These are phyloP conservation scores for Sclerodermus sp. DNA, from an alignment of 2,888 invertebrate species.

Conservation along the genomic window DNA sequence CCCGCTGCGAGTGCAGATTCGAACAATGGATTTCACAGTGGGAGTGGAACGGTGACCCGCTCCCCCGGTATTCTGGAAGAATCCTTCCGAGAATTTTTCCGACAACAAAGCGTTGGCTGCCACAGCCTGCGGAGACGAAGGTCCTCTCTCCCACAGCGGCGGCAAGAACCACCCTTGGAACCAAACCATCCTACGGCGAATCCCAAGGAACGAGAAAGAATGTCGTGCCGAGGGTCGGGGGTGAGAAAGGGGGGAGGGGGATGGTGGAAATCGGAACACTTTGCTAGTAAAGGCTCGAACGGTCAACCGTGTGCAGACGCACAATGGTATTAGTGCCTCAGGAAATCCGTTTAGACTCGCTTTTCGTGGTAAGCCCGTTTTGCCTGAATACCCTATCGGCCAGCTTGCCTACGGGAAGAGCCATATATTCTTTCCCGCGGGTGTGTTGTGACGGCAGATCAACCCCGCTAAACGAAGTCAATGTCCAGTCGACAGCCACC, in stretches of 20 bases:
- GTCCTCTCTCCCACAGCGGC: slow-evolving; percentile 23
- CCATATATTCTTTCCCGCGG: slow-evolving; percentile 5
- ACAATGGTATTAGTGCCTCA: slow-evolving; percentile 50
- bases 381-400: slow-evolving; percentile 4
- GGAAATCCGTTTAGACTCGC: slow-evolving; percentile 50
- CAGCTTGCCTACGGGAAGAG: slow-evolving; percentile 5
- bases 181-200: no score
- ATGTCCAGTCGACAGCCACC: slow-evolving; percentile 3
- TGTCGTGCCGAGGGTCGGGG: slow-evolving; percentile 5
- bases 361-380: slow-evolving; percentile 11
- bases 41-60: slow-evolving; percentile 19
- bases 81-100: slow-evolving; percentile 53
- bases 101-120: slow-evolving; percentile 4
- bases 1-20: slow-evolving; percentile 31
- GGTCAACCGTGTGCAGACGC: slow-evolving; percentile 14
- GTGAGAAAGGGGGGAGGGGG: background rate
- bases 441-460: slow-evolving; percentile 34
- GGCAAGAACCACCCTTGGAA: no score
- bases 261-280: slow-evolving; percentile 24
- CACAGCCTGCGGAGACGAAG: slow-evolving; percentile 15
- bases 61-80: slow-evolving; percentile 32
- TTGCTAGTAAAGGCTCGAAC: slow-evolving; percentile 16
- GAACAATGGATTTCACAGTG: slow-evolving; percentile 40
- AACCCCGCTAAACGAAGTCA: slow-evolving; percentile 23
- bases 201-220: no score